Evolutionary conservation across 2,888 invertebrate genomes (phyloP).

Genomic region (Scaptomyza caliginosa): DNA sequence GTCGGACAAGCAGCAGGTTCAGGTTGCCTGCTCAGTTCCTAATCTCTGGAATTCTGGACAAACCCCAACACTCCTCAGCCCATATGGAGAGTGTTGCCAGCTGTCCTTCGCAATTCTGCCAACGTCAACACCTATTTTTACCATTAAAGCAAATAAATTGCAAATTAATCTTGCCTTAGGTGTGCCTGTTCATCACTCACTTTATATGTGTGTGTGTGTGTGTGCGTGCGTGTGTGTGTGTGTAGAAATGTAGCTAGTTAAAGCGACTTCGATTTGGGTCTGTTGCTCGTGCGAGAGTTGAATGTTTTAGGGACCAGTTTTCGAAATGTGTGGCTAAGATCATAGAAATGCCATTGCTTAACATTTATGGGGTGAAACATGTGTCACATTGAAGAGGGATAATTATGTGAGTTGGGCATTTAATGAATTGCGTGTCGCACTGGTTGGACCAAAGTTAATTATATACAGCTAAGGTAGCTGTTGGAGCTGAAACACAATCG

Average conservation of each 20-base stretch:
- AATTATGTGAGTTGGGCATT: constrained; percentile 42
- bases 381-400: constrained; percentile 35
- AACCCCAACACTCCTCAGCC: not conserved
- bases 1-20: constrained; percentile 38
- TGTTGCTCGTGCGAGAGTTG: constrained; percentile 23
- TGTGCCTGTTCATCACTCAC: constrained; percentile 30
- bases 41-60: constrained; percentile 8
- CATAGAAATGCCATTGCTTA: constrained; percentile 20
- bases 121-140: constrained; percentile 34
- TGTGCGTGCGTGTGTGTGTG: constrained; percentile 6
- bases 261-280: constrained; percentile 52
- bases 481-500: constrained; percentile 12
- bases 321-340: constrained; percentile 12
- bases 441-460: constrained; percentile 37
- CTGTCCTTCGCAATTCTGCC: not conserved
- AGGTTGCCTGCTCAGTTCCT: constrained; percentile 1
- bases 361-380: constrained; percentile 7
- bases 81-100: constrained; percentile 51
- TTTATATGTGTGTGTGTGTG: not conserved
- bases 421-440: constrained; percentile 38
- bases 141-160: constrained; percentile 78
- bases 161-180: constrained; percentile 78
- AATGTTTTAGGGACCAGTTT: constrained; percentile 11
- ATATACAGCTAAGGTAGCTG: constrained; percentile 10
- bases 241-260: constrained; percentile 42